Base-by-base conservation (phyloP, 1,140 invertebrate species). In the Drosophila pseudoobscura region DNA sequence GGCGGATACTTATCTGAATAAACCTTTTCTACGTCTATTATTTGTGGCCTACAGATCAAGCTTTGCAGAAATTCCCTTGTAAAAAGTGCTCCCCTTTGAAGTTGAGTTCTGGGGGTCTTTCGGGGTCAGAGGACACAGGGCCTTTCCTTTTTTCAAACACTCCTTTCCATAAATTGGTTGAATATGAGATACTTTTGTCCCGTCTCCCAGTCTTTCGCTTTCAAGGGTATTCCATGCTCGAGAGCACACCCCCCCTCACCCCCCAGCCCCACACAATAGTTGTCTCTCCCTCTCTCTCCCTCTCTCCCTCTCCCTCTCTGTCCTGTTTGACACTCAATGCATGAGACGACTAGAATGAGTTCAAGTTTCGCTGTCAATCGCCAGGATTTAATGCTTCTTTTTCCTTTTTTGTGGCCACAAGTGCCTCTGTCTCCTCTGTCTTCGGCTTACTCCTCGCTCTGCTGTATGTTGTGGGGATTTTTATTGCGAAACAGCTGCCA, bases 401-500 rank as follows among this genome's bases (percentile, higher is more conserved):
- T 41, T 13, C 45, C 45, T 55, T 62, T 39, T 39, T 39, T 39
- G 4, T 2, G 5, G 35, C 35, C 11, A 1, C 35, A 3, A 39
- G 35, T 39, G 35, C 35, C 17, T 17, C 17, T 26, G n/a, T 13
- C 41, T 15, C 3, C 20, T 13, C 41, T 41, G 6, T 49, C 8
- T 31, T 6, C 26, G 17, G 41, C 46, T 41, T 6, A 3, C 8
- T 35, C 51, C 3, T 49, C 35, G 0, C 17, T 39, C 9, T 39
- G 3, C 1, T 0, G 35, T 5, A 39, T 39, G 35, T 39, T 50
- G 13, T 35, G 57, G 9, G 24, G 58, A 60, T 76, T 69, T 80
- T 85, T 88, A 87, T 88, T 82, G 83, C 88, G 78, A 78, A 87
- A 73, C 83, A 87, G 78, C 83, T 87, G 83, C 83, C 83, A 88